A percentile compares a stretch with the other conserved stretches of the same genome.
These are phyloP conservation scores for Geodia barretti DNA, from an alignment of 37 sponge, comb jelly and placozoan genomes.

Conservation along the genomic window DNA sequence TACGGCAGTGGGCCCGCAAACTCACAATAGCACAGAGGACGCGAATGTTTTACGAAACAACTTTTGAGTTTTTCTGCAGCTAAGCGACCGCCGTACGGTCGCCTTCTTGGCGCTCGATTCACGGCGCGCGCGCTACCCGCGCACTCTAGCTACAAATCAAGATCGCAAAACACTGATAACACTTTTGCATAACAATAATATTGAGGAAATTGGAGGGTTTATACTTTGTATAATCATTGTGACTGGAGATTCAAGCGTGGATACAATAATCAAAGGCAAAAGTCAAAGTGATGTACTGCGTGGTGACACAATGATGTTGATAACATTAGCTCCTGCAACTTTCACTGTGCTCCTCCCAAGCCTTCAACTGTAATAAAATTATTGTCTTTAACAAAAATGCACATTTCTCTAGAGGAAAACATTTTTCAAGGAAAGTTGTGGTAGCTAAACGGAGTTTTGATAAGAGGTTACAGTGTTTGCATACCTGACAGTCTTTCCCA, in stretches of 20 bases:
- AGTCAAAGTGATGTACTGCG: not conserved
- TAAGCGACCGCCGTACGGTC: too few relatives aligned
- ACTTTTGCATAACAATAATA: too few relatives aligned
- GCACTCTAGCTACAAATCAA: too few relatives aligned
- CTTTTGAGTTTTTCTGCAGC: too few relatives aligned
- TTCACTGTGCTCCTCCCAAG: constrained; percentile 57
- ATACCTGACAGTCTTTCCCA: constrained; percentile 84
- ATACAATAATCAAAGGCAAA: not conserved
- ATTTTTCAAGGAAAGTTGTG: not conserved
- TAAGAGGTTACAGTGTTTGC: not conserved
- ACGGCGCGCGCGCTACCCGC: not conserved
- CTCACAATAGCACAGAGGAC: not conserved
- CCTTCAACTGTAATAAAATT: constrained; percentile 34
- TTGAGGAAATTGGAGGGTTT: too few relatives aligned
- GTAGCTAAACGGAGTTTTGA: not conserved
- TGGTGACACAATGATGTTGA: not conserved
- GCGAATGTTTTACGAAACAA: too few relatives aligned
- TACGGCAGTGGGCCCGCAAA: not conserved
- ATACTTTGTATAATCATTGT: not conserved
- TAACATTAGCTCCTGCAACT: constrained; percentile 1
- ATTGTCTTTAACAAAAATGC: not conserved
- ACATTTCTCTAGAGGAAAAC: not conserved
- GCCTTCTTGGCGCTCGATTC: not conserved
- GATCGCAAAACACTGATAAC: too few relatives aligned
- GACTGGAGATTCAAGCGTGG: not conserved